Evolutionary conservation across 2,888 invertebrate genomes (phyloP), one percentile per base, ranked within the genome.

Genomic region (Psylliodes chrysocephalus): DNA sequence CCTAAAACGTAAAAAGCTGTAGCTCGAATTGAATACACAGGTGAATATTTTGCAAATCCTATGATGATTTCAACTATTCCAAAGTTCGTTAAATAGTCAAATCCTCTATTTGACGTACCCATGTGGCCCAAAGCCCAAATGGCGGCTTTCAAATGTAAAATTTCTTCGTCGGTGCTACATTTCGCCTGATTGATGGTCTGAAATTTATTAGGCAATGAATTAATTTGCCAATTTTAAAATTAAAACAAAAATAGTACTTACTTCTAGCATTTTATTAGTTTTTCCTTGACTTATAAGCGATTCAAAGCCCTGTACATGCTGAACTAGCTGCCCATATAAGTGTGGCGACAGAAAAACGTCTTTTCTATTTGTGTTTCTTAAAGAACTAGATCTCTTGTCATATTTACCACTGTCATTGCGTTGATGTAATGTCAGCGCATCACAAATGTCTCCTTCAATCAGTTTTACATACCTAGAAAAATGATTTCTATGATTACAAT

Each of bases 1-100:
- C 95, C 92, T n/a, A 95, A 85, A 4, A 91, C 90, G 79, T 94
- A 95, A 82, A 95, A 93, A 0, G 95, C 93, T 0, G 95, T 95
- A 1, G 95, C 95, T 66, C 96, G 87, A 52, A 98, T 87, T 0
- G 96, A 92, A 79, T 95, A 95, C 38, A 96, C 92, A 2, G 90
- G 88, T 80, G 92, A 90, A 71, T 88, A 88, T 78, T 92, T 91
- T 0, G 94, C 95, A 69, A 96, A 82, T 51, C 88, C 81, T 67
- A 94, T 85, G 28, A 86, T 84, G 18, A 83, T 77, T 4, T 74
- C 74, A 75, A 85, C 1, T 78, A 85, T 71, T 82, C 85, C 76
- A 82, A 85, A 70, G 74, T 74, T 72, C 73, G 89, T 86, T 25
- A 96, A 84, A 73, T 91, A 88, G 52, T 90, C 88, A 6, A 94